These are phyloP conservation scores for Synaphobranchus kaupii DNA, from an alignment of 2,797 vertebrate species.

Conservation along the genomic window DNA sequence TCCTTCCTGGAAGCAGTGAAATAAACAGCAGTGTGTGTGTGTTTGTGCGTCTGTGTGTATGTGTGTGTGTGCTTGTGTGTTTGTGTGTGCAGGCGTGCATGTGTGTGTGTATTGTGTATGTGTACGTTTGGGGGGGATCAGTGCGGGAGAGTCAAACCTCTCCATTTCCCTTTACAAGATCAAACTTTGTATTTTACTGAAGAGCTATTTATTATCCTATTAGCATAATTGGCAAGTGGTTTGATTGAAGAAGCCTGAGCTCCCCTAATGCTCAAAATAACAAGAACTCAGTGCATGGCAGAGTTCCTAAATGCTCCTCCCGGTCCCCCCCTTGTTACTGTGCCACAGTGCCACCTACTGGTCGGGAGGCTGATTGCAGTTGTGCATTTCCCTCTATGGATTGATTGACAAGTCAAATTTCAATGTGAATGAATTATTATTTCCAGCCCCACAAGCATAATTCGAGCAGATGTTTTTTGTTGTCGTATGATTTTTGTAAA, in stretches of 20 bases:
- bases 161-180: neutral
- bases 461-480: too few species aligned
- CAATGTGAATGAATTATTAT: too few species aligned
- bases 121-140: neutral
- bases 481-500: neutral
- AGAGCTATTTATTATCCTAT: conserved; percentile 11
- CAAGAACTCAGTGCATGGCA: neutral
- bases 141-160: neutral
- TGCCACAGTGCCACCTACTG: neutral
- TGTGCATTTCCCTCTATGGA: neutral
- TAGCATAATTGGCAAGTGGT: conserved; percentile 10
- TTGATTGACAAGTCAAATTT: too few species aligned
- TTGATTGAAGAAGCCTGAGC: neutral
- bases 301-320: neutral
- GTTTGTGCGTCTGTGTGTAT: neutral
- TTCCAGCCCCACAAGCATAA: too few species aligned
- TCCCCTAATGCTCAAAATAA: neutral
- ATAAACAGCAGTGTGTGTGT: conserved; percentile 9
- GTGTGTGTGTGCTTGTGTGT: neutral
- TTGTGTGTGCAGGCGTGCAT: neutral
- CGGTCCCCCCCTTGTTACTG: neutral
- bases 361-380: neutral
- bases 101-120: neutral
- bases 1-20: conserved; percentile 12
- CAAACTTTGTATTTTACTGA: neutral